phyloP scores from a whole-genome alignment of 2,797 vertebrate genomes.

The Liasis olivaceus region DNA sequence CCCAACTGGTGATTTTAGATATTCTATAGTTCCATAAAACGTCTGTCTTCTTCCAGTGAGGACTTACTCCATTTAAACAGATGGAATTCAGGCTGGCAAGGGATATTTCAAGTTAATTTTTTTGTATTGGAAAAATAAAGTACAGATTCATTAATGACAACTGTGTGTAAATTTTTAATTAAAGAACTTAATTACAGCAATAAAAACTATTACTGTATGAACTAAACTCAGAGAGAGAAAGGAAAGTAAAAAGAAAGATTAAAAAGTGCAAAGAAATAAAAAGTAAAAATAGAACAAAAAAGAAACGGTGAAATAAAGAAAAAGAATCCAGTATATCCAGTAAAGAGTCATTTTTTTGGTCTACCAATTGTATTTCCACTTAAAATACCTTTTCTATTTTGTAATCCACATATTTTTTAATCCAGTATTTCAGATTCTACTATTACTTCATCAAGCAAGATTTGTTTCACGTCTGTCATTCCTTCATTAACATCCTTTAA shows the following conservation, averaged over 20 bases:
- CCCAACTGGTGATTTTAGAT: too few relatives aligned
- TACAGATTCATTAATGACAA: too few relatives aligned
- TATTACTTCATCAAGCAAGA: neutral
- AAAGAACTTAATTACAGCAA: neutral
- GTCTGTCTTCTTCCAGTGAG: too few relatives aligned
- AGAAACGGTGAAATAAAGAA: neutral
- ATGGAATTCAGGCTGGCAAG: neutral
- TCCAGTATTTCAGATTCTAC: neutral
- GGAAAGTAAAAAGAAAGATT: neutral
- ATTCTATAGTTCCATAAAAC: too few relatives aligned
- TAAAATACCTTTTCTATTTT: neutral
- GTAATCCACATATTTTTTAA: neutral
- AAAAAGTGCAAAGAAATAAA: neutral
- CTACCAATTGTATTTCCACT: neutral
- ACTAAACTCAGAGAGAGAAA: neutral
- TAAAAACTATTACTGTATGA: neutral
- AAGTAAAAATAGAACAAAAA: neutral
- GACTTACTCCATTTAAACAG: neutral
- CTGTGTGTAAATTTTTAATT: neutral
- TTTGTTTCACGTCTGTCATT: neutral
- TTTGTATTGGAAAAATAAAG: too few relatives aligned
- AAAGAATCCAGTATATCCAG: neutral
- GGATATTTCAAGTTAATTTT: neutral
- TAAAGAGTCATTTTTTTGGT: neutral
- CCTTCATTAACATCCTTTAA: too few relatives aligned